Percentiles rank a stretch among this genome's conserved stretches.
These are phyloP conservation scores for Caenorhabditis afra DNA, from an alignment of 2,888 invertebrate species.

Conservation along the genomic window DNA sequence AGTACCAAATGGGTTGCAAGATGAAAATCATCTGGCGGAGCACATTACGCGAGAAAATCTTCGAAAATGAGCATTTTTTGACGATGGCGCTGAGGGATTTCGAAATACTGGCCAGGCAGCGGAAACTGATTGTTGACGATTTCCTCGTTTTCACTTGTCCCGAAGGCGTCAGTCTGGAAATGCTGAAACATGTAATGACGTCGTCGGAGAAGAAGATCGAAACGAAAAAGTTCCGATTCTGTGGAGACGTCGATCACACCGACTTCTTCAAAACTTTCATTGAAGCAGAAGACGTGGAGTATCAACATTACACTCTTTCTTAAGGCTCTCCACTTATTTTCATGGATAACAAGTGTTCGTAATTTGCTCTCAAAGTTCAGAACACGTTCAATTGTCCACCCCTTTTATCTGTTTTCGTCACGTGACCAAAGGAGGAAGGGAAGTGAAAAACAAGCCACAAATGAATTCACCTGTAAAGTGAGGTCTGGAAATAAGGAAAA, in stretches of 20 bases:
- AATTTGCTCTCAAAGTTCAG: too few species aligned
- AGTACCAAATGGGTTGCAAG: slow-evolving; percentile 2
- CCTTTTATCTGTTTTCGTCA: too few species aligned
- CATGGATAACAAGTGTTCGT: too few species aligned
- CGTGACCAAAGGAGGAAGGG: too few species aligned
- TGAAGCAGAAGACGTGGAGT: background rate
- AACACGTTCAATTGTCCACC: too few species aligned
- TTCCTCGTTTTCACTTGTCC: background rate
- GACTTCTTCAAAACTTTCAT: background rate
- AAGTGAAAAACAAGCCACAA: too few species aligned
- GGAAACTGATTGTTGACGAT: background rate
- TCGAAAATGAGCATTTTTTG: background rate
- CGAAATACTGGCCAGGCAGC: background rate
- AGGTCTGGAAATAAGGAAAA: too few species aligned
- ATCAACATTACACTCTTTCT: too few species aligned
- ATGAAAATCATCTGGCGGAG: background rate
- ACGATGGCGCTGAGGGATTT: background rate
- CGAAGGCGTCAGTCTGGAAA: background rate
- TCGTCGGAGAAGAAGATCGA: background rate
- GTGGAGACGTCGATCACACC: background rate
- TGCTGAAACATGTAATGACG: background rate
- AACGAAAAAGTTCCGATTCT: background rate
- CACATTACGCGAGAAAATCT: background rate
- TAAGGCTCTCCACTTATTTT: too few species aligned
- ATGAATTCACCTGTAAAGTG: too few species aligned